These are phyloP conservation scores for Heliornis fulica DNA, from an alignment of 2,113 vertebrate genomes.

Conservation along the genomic window DNA sequence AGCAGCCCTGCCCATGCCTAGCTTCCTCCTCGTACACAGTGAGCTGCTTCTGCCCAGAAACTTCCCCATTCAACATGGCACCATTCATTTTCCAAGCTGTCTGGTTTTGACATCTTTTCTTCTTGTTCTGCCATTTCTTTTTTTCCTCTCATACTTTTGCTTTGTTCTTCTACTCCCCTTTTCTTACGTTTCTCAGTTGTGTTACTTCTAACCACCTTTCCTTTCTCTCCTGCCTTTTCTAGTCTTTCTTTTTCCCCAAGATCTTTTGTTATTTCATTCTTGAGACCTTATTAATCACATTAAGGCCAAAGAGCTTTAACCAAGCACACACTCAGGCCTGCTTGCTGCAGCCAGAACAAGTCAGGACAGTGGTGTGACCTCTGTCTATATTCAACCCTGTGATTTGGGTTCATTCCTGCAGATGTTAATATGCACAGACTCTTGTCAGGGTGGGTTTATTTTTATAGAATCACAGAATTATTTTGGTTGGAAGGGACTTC, in stretches of 20 bases:
- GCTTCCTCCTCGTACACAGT: not conserved
- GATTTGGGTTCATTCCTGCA: not conserved
- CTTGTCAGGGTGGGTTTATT: not conserved
- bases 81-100: not conserved
- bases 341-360: not conserved
- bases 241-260: not conserved
- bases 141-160: not conserved
- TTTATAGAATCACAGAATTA: not conserved
- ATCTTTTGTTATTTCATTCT: not conserved
- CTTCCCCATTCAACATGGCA: not conserved
- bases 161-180: not conserved
- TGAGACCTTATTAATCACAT: not conserved
- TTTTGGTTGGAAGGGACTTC: not conserved
- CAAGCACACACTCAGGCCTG: not conserved
- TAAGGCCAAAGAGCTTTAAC: not conserved
- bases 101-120: not conserved
- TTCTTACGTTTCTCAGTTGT: accelerated
- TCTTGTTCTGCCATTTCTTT: not conserved
- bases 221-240: not conserved
- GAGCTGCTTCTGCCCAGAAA: not conserved
- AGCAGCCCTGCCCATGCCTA: accelerated
- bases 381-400: accelerated
- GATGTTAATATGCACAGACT: not conserved
- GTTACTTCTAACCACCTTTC: accelerated
- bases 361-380: not conserved